Conservation (phyloP, 2,888 invertebrate species). For the Mythimna lalbum region DNA sequence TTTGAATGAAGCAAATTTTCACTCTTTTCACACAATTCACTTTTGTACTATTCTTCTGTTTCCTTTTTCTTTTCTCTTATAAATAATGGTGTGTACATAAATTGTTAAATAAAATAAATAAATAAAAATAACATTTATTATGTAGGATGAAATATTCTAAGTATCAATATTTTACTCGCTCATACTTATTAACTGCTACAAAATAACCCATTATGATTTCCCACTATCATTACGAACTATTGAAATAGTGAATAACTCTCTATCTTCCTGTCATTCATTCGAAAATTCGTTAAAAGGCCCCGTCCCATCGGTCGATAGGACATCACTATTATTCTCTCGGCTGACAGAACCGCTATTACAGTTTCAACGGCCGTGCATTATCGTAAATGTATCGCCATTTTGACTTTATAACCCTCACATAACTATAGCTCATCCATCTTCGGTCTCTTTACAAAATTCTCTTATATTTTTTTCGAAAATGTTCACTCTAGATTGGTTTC, state of each 20-base stretch:
- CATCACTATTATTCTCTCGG: slow-evolving; percentile 73
- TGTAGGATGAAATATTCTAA: neutral
- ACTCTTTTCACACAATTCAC: no score
- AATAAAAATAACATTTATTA: no score
- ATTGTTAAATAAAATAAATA: no score
- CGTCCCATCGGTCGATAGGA: slow-evolving; percentile 64
- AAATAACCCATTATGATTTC: neutral
- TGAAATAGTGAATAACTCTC: slow-evolving; percentile 9
- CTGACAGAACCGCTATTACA: slow-evolving; percentile 78
- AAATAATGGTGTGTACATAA: no score
- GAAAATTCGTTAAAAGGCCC: slow-evolving; percentile 56
- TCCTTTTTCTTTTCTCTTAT: no score
- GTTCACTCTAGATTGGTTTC: slow-evolving; percentile 50
- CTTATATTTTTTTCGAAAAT: slow-evolving; percentile 57
- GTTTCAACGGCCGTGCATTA: slow-evolving; percentile 79
- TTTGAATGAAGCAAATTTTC: no score
- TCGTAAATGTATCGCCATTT: slow-evolving; percentile 83
- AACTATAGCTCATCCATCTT: slow-evolving; percentile 73
- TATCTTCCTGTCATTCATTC: slow-evolving; percentile 26
- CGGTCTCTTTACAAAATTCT: slow-evolving; percentile 65
- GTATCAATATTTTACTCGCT: neutral
- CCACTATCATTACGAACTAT: neutral
- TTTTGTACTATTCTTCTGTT: no score
- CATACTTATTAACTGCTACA: neutral
- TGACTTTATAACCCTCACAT: slow-evolving; percentile 80